A percentile compares a stretch with the other conserved stretches of the same genome.
phyloP scores from a whole-genome alignment of 2,797 vertebrate genomes.

The Pogoniulus pusillus region DNA sequence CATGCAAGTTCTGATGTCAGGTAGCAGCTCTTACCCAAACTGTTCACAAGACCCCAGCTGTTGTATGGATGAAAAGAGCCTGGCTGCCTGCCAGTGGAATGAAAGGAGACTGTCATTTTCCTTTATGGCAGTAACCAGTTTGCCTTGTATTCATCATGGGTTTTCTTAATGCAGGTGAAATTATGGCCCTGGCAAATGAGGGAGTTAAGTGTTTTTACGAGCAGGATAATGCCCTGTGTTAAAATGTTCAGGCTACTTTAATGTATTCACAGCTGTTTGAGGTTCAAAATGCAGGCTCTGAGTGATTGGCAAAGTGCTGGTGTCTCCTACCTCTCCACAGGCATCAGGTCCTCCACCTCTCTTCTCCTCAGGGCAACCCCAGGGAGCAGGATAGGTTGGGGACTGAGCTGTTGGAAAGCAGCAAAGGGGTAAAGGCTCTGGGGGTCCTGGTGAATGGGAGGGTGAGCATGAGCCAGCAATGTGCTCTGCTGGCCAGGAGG shows the following conservation, averaged over 20 bases:
- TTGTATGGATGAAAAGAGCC: slow-evolving; percentile 19
- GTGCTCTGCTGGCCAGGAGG: too few relatives aligned
- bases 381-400: too few relatives aligned
- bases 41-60: slow-evolving; percentile 33
- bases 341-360: not conserved
- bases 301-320: not conserved
- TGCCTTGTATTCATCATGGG: slow-evolving; percentile 40
- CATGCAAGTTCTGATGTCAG: not conserved
- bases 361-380: not conserved
- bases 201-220: not conserved
- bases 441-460: too few relatives aligned
- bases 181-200: not conserved
- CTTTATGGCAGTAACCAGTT: slow-evolving; percentile 37
- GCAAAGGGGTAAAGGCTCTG: too few relatives aligned
- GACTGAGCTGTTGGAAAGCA: too few relatives aligned
- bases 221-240: not conserved
- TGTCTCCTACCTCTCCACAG: slow-evolving; percentile 5
- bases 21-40: not conserved
- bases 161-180: slow-evolving; percentile 65
- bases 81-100: slow-evolving; percentile 50
- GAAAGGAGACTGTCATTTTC: slow-evolving; percentile 54
- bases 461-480: too few relatives aligned
- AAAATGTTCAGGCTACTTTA: slow-evolving; percentile 17
- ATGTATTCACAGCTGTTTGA: not conserved
- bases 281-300: slow-evolving; percentile 4